Conservation (phyloP, 2,113 vertebrate species). For the Notiomystis cincta region DNA sequence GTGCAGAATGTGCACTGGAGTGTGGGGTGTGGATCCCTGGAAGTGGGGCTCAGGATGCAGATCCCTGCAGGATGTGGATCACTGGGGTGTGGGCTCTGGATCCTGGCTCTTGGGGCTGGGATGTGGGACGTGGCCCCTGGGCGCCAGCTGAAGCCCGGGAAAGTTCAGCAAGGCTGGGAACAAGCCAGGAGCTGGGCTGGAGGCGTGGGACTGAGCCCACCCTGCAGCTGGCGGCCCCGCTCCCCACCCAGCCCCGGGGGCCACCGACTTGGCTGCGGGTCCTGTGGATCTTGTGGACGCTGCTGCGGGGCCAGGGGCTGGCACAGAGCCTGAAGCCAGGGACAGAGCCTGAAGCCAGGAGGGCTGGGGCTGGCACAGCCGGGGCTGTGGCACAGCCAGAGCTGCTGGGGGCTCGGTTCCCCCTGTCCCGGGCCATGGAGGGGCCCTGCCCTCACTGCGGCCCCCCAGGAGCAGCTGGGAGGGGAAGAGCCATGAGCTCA, state of each 20-base stretch:
- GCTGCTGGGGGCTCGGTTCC: fast-evolving
- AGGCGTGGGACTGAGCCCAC: neutral
- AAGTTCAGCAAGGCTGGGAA: neutral
- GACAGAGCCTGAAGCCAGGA: neutral
- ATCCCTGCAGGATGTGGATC: neutral
- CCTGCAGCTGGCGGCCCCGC: neutral
- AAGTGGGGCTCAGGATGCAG: too few relatives aligned
- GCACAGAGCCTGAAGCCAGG: neutral
- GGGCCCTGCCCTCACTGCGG: neutral
- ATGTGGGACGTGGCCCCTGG: neutral
- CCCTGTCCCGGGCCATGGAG: fast-evolving
- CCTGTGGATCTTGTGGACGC: neutral
- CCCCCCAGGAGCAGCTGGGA: neutral
- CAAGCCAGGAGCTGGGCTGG: fast-evolving
- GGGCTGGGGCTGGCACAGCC: neutral
- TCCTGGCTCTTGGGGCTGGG: neutral
- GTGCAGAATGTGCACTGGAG: neutral
- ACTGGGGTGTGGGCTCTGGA: neutral
- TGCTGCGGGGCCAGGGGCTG: neutral
- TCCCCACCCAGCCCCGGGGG: neutral
- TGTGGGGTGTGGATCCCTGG: too few relatives aligned
- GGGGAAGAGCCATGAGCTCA: constrained; percentile 4
- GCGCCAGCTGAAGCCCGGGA: neutral
- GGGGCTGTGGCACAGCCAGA: neutral
- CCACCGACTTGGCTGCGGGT: neutral